Evolutionary conservation across 2,888 invertebrate species (phyloP).

Genomic region (Nomada fabriciana): DNA sequence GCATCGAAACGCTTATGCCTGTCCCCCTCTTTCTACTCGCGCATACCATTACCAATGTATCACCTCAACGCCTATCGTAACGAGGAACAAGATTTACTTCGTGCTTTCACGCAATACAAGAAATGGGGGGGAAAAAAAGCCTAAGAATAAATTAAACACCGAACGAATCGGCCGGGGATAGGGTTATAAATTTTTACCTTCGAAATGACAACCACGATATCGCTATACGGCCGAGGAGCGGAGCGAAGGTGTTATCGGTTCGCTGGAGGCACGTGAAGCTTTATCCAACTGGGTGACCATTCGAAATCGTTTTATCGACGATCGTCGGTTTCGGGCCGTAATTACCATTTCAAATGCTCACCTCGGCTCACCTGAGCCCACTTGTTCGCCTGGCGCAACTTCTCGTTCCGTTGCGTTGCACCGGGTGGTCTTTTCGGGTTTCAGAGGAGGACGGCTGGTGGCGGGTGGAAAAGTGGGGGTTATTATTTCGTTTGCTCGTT

Average conservation of each 20-base stretch:
- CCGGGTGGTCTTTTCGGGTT: slow-evolving; percentile 82
- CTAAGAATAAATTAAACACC: neutral
- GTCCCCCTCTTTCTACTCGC: neutral
- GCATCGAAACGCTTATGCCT: slow-evolving; percentile 39
- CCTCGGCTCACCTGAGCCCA: slow-evolving; percentile 77
- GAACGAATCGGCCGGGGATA: neutral
- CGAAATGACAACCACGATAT: slow-evolving; percentile 9
- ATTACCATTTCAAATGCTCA: slow-evolving; percentile 83
- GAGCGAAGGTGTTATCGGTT: slow-evolving; percentile 12
- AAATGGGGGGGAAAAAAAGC: neutral
- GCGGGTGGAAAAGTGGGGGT: slow-evolving; percentile 73
- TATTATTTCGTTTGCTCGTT: slow-evolving; percentile 83
- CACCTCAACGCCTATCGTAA: slow-evolving; percentile 17
- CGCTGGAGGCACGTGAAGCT: slow-evolving; percentile 47
- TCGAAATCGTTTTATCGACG: slow-evolving; percentile 79
- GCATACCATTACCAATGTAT: slow-evolving; percentile 28
- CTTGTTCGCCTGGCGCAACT: slow-evolving; percentile 71
- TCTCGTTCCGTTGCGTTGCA: slow-evolving; percentile 74
- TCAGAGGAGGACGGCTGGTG: slow-evolving; percentile 67
- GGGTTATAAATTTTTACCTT: slow-evolving; percentile 3
- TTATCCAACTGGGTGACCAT: slow-evolving; percentile 68
- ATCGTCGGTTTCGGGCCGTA: slow-evolving; percentile 74
- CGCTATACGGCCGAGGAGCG: neutral
- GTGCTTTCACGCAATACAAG: neutral
- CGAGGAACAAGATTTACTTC: slow-evolving; percentile 17